phyloP scores from a whole-genome alignment of 2,888 invertebrate species.

The Chorisops tibialis region DNA sequence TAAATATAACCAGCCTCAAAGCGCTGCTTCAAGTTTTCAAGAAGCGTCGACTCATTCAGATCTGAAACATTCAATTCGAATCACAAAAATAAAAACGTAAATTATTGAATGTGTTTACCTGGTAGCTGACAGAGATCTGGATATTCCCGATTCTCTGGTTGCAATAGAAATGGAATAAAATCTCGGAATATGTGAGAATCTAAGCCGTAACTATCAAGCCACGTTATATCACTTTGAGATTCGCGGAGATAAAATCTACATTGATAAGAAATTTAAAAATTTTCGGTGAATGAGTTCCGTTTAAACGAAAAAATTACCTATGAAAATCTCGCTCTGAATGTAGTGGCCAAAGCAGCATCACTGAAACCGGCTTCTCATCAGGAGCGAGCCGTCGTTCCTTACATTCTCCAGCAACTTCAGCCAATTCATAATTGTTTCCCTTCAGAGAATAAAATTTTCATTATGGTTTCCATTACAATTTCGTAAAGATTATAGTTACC shows the following conservation, averaged over 20 bases:
- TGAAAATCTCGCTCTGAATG: conserved; percentile 53
- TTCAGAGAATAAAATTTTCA: conserved; percentile 42
- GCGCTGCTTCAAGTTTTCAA: conserved; percentile 84
- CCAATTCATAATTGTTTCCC: conserved; percentile 73
- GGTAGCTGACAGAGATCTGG: conserved; percentile 94
- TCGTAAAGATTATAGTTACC: conserved; percentile 47
- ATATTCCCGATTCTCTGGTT: conserved; percentile 90
- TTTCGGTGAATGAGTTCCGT: too few species aligned
- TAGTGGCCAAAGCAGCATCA: conserved; percentile 80
- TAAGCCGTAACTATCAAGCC: conserved; percentile 84
- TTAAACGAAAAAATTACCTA: conserved; percentile 34
- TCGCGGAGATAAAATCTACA: conserved; percentile 82
- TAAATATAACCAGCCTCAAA: conserved; percentile 92
- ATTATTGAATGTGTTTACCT: conserved; percentile 31
- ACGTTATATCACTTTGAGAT: conserved; percentile 78
- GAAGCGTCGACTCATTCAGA: conserved; percentile 86
- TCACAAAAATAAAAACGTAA: neutral
- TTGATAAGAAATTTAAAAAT: neutral
- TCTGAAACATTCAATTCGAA: conserved; percentile 53
- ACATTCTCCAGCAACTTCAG: conserved; percentile 84
- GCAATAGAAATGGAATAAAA: conserved; percentile 85
- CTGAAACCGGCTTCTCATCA: conserved; percentile 75
- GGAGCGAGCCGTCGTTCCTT: conserved; percentile 85
- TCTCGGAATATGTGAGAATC: conserved; percentile 90
- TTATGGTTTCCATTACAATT: conserved; percentile 52